Evolutionary conservation across 2,888 invertebrate species (phyloP), one percentile per base, ranked within the genome.

Genomic region (Anodontia alba): DNA sequence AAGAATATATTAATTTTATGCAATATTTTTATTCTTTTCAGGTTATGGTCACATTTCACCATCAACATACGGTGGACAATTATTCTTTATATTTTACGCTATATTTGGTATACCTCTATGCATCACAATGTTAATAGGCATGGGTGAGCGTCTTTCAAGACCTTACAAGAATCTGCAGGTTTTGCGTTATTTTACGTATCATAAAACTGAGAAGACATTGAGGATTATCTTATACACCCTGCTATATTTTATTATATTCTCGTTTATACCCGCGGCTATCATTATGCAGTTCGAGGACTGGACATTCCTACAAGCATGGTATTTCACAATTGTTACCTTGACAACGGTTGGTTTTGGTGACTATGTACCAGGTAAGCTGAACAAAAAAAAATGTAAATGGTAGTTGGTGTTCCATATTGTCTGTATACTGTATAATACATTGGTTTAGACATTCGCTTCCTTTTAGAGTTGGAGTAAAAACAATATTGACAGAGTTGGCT

Each of bases 291-390:
- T 80, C 8, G 89, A 90, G 76, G 81, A 80, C 26, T 91, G 91
- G 91, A 78, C 80, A 2, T 91, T 86, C 66, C 72, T 84, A 15
- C 85, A 88, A 43, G 67, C 89, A 10, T 71, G 90, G 38, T 91
- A 91, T 68, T 91, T 87, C 36, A 80, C 84, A 8, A 66, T 90
- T 43, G 84, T 90, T 23, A 89, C 91, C 0, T 71, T 90, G 51
- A 90, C 91, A 43, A 91, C 91, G 1, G 78, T 90, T 0, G 91
- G 91, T 7, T 91, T 91, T 67, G 91, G 87, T 15, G 90, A 91
- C 72, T 88, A 81, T 68, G 89, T 90, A 12, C 83, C 89, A 73
- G 89, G 90, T 91, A 73, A 36, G 67, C n/a, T n/a, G n/a, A n/a
- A n/a, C n/a, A n/a, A n/a, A n/a, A n/a, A n/a, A n/a, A n/a, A n/a